Conservation (phyloP, 1,140 invertebrate genomes). For the Ips typographus region DNA sequence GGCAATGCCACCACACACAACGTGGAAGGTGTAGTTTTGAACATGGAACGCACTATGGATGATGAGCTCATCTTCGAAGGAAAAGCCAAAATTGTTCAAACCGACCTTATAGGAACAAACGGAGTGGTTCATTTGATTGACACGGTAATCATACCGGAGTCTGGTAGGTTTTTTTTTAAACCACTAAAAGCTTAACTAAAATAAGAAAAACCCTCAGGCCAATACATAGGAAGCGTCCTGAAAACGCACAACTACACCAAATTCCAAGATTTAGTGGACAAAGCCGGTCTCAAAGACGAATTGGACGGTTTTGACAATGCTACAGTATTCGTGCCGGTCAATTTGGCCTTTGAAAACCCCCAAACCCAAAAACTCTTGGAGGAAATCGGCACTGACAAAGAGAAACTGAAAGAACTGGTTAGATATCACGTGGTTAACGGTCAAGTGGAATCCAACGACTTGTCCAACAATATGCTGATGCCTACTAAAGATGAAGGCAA, state of each 20-base stretch:
- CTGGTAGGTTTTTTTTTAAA: slow-evolving; percentile 33
- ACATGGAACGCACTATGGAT: slow-evolving; percentile 56
- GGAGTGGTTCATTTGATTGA: slow-evolving; percentile 72
- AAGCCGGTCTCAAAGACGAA: slow-evolving; percentile 59
- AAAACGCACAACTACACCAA: slow-evolving; percentile 55
- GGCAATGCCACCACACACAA: slow-evolving; percentile 60
- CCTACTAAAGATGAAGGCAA: slow-evolving; percentile 53
- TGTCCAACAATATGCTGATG: slow-evolving; percentile 56
- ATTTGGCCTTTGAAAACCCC: slow-evolving; percentile 60
- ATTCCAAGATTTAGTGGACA: slow-evolving; percentile 55
- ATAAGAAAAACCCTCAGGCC: slow-evolving; percentile 38
- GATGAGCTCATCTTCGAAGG: slow-evolving; percentile 55
- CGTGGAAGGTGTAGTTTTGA: slow-evolving; percentile 56
- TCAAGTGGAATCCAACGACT: slow-evolving; percentile 54
- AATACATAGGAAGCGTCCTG: slow-evolving; percentile 53
- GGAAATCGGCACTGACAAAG: slow-evolving; percentile 51
- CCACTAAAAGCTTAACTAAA: neutral
- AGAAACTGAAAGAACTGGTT: slow-evolving; percentile 57
- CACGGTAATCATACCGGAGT: slow-evolving; percentile 62
- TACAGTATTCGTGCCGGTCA: slow-evolving; percentile 65
- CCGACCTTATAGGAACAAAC: slow-evolving; percentile 63
- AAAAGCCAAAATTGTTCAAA: slow-evolving; percentile 53
- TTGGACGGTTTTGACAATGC: slow-evolving; percentile 60
- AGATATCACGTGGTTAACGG: slow-evolving; percentile 60
- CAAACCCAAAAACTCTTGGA: slow-evolving; percentile 51